Percentiles rank a stretch among this genome's conserved stretches.
These are phyloP conservation scores for Cheilosia soror DNA, from an alignment of 2,888 invertebrate species.

Conservation along the genomic window DNA sequence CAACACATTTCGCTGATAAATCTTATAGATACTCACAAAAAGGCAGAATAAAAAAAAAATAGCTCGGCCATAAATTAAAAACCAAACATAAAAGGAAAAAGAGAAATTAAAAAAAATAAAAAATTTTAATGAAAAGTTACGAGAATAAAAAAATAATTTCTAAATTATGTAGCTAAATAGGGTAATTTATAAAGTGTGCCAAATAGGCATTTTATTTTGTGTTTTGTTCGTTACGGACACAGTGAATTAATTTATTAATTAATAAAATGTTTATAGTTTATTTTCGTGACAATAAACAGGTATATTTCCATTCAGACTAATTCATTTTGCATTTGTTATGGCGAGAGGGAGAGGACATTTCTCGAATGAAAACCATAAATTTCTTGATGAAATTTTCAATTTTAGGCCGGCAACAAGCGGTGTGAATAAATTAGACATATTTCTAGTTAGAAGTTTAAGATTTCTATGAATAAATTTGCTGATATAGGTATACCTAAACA, in stretches of 20 bases:
- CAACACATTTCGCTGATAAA: constrained; percentile 20
- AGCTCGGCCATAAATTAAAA: neutral
- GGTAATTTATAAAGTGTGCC: constrained; percentile 65
- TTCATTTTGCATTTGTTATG: constrained; percentile 11
- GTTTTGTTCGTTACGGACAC: neutral
- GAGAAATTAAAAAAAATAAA: constrained; percentile 29
- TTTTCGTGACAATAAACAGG: neutral
- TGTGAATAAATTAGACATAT: neutral
- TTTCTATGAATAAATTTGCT: neutral
- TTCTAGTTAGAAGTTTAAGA: neutral
- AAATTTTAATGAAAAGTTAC: constrained; percentile 32
- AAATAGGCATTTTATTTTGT: constrained; percentile 7
- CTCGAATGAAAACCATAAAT: neutral
- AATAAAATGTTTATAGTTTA: constrained; percentile 15
- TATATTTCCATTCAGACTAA: constrained; percentile 7
- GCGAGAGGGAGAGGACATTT: neutral
- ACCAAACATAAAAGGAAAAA: neutral
- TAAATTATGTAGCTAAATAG: constrained; percentile 45
- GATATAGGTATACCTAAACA: neutral
- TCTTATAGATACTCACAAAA: neutral
- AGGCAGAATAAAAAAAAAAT: neutral
- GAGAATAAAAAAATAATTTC: constrained; percentile 27
- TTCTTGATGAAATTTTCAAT: neutral
- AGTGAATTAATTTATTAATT: constrained; percentile 33
- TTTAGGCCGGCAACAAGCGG: neutral